Base-by-base conservation (phyloP, 2,113 vertebrate genomes). In the Pavo muticus region DNA sequence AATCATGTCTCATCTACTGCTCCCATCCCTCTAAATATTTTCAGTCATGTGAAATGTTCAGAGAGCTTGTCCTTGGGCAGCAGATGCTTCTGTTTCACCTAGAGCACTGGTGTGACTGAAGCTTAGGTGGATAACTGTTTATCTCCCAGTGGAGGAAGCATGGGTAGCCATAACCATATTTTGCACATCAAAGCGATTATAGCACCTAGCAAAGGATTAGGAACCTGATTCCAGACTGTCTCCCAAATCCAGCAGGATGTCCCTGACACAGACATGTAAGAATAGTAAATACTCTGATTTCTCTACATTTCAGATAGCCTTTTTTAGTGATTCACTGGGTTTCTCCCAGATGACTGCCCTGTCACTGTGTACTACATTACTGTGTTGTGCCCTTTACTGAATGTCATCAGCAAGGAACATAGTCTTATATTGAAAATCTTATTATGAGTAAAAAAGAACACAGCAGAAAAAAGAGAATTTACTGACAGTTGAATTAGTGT, bases 141-240 rank as follows among this genome's bases (percentile, higher is more conserved):
- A 60, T 11, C 19, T 84, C 92, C 88, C 86, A 92, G 65, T 88
- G 80, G 88, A 90, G 17, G 19, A 90, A 77, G 25, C 50, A 68
- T 25, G 50, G 15, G 32, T 64, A 94, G 60, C 59, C 39, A 71
- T 19, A 57, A 57, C 10, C 7, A 32, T 40, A 91, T 90, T 95
- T 77, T 94, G 69, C 76, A 96, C 84, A 90, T 95, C 95, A 94
- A 93, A 95, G 86, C 80, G 76, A 94, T 84, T 92, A 93, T 71
- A 81, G 47, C 47, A 88, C 2, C 93, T 84, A 86, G 65, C 19
- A 88, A 60, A 93, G 94, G 65, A 95, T 90, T 96, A 84, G 63
- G 84, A 93, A 91, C 32, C 52, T 54, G 27, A 54, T 30, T 54
- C 27, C 52, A 54, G 52, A 18, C 64, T 84, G 19, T 81, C 80